Base-by-base conservation (phyloP, 2,888 invertebrate genomes). In the Brachylomia viminalis region DNA sequence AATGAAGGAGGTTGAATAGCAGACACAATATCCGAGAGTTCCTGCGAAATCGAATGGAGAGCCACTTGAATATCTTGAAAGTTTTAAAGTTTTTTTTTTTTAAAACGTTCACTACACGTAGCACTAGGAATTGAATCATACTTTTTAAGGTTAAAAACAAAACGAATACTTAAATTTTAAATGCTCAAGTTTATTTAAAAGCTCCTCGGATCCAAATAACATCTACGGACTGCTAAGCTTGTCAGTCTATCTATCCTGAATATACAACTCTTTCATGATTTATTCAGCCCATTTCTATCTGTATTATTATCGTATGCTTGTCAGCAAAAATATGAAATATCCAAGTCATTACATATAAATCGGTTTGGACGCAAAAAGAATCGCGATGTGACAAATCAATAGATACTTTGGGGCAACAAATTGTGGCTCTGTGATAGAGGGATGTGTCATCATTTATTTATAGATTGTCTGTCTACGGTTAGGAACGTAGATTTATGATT, bases 301-400 rank as follows among this genome's bases (percentile, higher is more conserved):
- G 10, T n/a, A n/a, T n/a, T 23, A 66, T 23, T 33, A 33, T 49
- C 33, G 42, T 49, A 33, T 49, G 67, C 42, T 38, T 73, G 61
- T 69, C 73, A 49, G 52, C 73, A 66, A 61, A 81, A 83, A 62
- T 13, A 65, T 52, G 61, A 77, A 81, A 77, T 54, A 75, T 74
- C 45, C 33, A 45, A 54, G 68, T 68, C 76, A 73, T 76, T 68
- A 68, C 68, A n/a, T 64, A 61, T 56, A 83, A 62, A 83, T 83
- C 72, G 74, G 66, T 52, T 66, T 67, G n/a, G 42, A 59, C 45
- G 69, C 54, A 64, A 75, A 83, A 77, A 70, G 64, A 74, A 69
- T 64, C 20, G 54, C 13, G 27, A 45, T 45, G 27, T 62, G 71
- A 74, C 74, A 20, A 47, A 67, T 70, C 82, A 64, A 77, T 77